Percentiles rank a stretch among this genome's conserved stretches.
Evolutionary conservation across 2,888 invertebrate genomes (phyloP).

Genomic region (Campopleginae sp.): DNA sequence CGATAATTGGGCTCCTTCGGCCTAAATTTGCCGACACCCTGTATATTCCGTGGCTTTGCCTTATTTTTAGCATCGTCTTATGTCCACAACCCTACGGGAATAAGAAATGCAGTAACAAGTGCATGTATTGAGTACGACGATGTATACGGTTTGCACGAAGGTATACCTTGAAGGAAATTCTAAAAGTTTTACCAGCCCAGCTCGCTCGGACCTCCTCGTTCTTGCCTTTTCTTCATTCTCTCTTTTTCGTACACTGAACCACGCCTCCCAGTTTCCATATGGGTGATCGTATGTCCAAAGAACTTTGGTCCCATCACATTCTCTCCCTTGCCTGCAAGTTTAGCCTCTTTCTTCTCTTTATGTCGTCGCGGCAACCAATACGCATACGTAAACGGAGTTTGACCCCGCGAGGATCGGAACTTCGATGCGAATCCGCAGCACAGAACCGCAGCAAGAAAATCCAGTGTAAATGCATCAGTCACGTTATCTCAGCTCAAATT

Average conservation of each 20-base stretch:
- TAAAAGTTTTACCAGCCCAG: conserved; percentile 76
- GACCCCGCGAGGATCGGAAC: conserved; percentile 6
- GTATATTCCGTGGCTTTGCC: conserved; percentile 23
- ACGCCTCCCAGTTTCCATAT: conserved; percentile 14
- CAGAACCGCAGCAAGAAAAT: conserved; percentile 9
- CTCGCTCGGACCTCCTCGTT: conserved; percentile 30
- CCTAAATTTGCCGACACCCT: neutral
- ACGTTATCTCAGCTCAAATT: neutral
- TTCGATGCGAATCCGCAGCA: conserved; percentile 17
- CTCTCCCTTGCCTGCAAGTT: neutral
- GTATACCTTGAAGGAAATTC: conserved; percentile 74
- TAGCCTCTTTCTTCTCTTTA: neutral
- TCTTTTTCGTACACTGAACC: neutral
- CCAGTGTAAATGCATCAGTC: neutral
- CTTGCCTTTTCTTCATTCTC: neutral
- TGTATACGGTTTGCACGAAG: conserved; percentile 43
- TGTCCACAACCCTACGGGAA: conserved; percentile 71
- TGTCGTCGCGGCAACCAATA: conserved; percentile 18
- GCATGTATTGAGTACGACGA: conserved; percentile 59
- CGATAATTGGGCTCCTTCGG: neutral
- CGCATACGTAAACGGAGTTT: conserved; percentile 22
- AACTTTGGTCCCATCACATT: neutral
- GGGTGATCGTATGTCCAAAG: neutral
- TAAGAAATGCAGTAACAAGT: conserved; percentile 74
- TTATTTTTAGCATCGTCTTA: conserved; percentile 63